These are phyloP conservation scores for Tribolium freemani DNA, from an alignment of 2,888 invertebrate species.

Conservation along the genomic window DNA sequence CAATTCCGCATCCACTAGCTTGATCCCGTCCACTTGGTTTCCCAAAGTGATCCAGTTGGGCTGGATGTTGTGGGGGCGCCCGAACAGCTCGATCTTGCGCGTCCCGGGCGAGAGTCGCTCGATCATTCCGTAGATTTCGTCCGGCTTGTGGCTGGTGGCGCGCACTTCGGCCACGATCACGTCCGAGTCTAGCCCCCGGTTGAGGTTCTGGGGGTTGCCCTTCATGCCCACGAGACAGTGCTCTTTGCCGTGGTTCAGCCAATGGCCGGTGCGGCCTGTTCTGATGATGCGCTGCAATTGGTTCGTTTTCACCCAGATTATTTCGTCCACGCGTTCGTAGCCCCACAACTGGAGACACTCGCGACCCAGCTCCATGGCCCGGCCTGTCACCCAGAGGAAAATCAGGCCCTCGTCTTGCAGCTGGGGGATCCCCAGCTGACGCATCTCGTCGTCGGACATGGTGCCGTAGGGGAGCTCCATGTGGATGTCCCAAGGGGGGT, in stretches of 20 bases:
- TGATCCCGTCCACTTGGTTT: constrained; percentile 96
- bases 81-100: constrained; percentile 96
- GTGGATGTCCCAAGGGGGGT: constrained; percentile 99
- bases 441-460: constrained; percentile 99
- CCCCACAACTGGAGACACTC: constrained; percentile 98
- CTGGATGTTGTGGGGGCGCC: constrained; percentile 96
- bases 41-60: constrained; percentile 99
- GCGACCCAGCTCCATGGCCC: constrained; percentile 95
- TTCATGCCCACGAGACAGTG: constrained; percentile 98
- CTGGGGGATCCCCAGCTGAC: constrained; percentile 93
- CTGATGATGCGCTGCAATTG: constrained; percentile 96
- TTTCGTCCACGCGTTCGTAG: constrained; percentile 95
- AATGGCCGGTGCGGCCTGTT: constrained; percentile 97
- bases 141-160: constrained; percentile 98
- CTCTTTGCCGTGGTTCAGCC: constrained; percentile 99
- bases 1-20: constrained; percentile 91
- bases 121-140: constrained; percentile 98
- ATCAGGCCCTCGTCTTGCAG: constrained; percentile 96
- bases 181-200: constrained; percentile 95
- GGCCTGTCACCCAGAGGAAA: constrained; percentile 98
- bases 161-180: constrained; percentile 98
- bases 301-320: constrained; percentile 99
- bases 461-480: constrained; percentile 99
- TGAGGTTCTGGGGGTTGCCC: constrained; percentile 91
- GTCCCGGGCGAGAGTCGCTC: constrained; percentile 97